Evolutionary conservation across 2,888 invertebrate species (phyloP).

Genomic region (Conus canariensis): DNA sequence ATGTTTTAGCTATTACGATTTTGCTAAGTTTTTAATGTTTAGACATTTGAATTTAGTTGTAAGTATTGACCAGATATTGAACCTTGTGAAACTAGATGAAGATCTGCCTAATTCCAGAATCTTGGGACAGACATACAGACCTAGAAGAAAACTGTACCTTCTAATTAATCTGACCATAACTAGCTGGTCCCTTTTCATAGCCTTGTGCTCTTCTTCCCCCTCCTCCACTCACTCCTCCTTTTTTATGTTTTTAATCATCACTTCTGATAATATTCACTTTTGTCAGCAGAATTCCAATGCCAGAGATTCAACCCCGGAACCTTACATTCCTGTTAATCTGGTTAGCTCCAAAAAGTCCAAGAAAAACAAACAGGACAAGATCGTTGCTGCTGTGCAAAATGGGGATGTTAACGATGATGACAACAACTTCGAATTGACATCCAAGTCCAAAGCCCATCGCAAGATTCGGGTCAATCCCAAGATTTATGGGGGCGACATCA

Average conservation of each 20-base stretch:
- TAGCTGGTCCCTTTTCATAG: too few species aligned
- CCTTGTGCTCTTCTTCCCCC: too few species aligned
- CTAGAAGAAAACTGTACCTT: too few species aligned
- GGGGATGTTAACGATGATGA: slow-evolving; percentile 68
- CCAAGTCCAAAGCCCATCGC: slow-evolving; percentile 75
- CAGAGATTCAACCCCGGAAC: slow-evolving; percentile 72
- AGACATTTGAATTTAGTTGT: too few species aligned
- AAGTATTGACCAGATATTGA: too few species aligned
- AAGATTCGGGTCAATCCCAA: slow-evolving; percentile 71
- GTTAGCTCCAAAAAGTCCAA: slow-evolving; percentile 49
- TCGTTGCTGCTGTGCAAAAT: slow-evolving; percentile 50
- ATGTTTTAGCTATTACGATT: too few species aligned
- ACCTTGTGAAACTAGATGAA: too few species aligned
- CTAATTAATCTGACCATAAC: too few species aligned
- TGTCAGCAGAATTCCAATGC: slow-evolving; percentile 64
- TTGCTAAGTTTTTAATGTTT: too few species aligned
- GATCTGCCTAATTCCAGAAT: too few species aligned
- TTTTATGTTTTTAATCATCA: background rate
- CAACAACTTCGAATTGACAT: slow-evolving; percentile 74
- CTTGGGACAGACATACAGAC: too few species aligned
- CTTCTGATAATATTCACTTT: background rate
- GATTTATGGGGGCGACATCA: slow-evolving; percentile 72
- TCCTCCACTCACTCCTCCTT: too few species aligned
- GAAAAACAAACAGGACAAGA: slow-evolving; percentile 53
- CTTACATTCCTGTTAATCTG: slow-evolving; percentile 50